These are phyloP conservation scores for Ia io DNA, from an alignment of 2,113 vertebrate genomes.

Conservation along the genomic window DNA sequence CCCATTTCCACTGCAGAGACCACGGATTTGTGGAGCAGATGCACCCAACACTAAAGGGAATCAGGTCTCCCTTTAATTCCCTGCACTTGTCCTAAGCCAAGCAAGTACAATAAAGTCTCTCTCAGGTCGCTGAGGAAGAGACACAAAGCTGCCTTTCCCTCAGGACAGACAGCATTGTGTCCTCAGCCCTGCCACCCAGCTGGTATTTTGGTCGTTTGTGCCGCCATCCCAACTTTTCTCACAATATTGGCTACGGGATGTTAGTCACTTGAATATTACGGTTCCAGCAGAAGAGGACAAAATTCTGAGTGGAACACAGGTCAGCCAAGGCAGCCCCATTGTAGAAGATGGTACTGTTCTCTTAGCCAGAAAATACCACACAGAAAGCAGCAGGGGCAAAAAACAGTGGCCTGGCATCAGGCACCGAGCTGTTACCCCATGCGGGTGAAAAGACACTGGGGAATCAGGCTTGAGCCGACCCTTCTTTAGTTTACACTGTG, in stretches of 20 bases:
- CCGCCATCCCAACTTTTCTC: neutral
- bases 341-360: accelerated
- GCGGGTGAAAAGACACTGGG: neutral
- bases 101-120: neutral
- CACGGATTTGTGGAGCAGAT: neutral
- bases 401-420: accelerated
- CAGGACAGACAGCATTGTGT: neutral
- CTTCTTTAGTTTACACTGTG: neutral
- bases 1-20: neutral
- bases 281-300: neutral
- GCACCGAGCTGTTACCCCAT: accelerated
- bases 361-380: neutral
- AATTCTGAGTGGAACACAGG: neutral
- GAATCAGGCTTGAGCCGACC: accelerated
- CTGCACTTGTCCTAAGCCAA: neutral
- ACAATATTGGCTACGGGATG: neutral
- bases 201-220: neutral
- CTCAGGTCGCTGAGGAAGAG: neutral
- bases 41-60: neutral
- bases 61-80: neutral
- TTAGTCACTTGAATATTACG: neutral
- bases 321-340: neutral
- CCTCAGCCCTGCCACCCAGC: neutral
- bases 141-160: neutral
- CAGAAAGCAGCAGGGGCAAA: no score